These are phyloP conservation scores for Centropristis striata DNA, from an alignment of 2,113 vertebrate genomes.

Conservation along the genomic window DNA sequence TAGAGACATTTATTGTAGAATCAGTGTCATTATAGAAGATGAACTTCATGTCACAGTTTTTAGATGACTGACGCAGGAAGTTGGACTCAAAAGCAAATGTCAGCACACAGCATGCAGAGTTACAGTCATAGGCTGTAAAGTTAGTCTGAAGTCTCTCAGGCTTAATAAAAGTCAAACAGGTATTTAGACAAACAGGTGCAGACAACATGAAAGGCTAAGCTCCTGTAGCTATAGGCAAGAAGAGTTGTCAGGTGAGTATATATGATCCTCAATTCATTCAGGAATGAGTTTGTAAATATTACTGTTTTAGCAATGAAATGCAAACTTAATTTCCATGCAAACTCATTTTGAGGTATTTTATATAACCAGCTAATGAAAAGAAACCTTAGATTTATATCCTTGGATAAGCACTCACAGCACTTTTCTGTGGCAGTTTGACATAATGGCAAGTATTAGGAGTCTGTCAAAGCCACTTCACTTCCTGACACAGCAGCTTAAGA, in stretches of 20 bases:
- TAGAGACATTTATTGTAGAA: not conserved
- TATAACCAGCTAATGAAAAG: not conserved
- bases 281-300: not conserved
- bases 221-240: not conserved
- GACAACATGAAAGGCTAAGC: not conserved
- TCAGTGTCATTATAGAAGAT: not conserved
- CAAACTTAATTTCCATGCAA: not conserved
- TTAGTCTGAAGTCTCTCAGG: not conserved
- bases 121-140: not conserved
- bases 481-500: not conserved
- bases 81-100: too few species aligned
- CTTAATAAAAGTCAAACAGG: not conserved
- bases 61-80: too few species aligned
- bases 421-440: constrained; percentile 16
- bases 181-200: not conserved
- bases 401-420: not conserved
- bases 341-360: not conserved
- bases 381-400: not conserved
- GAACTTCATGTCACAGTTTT: too few species aligned
- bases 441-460: constrained; percentile 1
- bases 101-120: not conserved
- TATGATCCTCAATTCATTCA: not conserved
- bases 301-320: not conserved
- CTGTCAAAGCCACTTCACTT: constrained; percentile 20
- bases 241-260: not conserved